These are phyloP conservation scores for Porites australiensis DNA, from an alignment of 64 coral and sea anemone genomes.

Conservation along the genomic window DNA sequence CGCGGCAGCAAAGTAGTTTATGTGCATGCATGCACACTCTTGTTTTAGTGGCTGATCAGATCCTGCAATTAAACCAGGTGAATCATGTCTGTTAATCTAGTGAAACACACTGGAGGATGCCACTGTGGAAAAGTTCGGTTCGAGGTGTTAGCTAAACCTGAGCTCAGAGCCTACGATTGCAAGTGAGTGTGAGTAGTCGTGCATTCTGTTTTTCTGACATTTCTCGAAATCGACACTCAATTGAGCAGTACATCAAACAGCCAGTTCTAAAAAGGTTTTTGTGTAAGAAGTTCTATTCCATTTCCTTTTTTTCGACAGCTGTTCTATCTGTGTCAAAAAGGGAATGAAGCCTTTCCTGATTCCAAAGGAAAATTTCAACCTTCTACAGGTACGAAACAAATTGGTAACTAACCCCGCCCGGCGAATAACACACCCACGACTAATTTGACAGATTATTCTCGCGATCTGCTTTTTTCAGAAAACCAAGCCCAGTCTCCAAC, in stretches of 20 bases:
- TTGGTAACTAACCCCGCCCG: background rate
- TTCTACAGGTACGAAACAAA: conserved; percentile 66
- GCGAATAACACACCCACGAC: too few species aligned
- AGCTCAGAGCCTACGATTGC: conserved; percentile 46
- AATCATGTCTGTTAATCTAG: conserved; percentile 34
- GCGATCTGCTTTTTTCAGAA: too few species aligned
- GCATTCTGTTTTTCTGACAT: too few species aligned
- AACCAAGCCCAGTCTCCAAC: too few species aligned
- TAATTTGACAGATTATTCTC: too few species aligned
- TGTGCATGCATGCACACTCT: too few species aligned
- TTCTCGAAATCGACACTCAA: too few species aligned
- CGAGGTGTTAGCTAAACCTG: conserved; percentile 38
- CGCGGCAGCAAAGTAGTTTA: too few species aligned
- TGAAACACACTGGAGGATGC: conserved; percentile 59
- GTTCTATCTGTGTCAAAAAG: conserved; percentile 92
- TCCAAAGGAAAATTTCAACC: conserved; percentile 70
- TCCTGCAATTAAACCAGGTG: background rate
- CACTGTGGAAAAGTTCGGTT: conserved; percentile 67
- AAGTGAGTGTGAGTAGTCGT: conserved; percentile 26
- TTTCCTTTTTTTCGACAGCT: conserved; percentile 49
- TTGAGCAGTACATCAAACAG: too few species aligned
- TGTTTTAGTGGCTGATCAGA: background rate
- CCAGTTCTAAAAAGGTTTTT: too few species aligned
- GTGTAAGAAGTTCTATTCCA: background rate
- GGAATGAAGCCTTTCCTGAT: conserved; percentile 88